Conservation (phyloP, 2,113 vertebrate species). For the Bungarus multicinctus region DNA sequence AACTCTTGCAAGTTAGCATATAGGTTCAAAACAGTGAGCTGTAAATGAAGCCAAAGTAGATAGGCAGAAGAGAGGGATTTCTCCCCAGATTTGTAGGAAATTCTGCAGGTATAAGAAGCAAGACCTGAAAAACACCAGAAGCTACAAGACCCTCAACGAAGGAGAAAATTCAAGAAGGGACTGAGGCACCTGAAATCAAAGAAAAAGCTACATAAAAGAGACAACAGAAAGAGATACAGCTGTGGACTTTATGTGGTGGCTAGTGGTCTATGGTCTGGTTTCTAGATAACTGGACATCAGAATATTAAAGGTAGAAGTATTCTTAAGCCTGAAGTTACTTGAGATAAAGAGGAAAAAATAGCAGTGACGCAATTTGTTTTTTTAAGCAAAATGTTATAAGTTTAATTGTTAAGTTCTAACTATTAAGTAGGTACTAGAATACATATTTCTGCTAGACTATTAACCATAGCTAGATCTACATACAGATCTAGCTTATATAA, state of each 20-base stretch:
- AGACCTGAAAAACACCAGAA: background rate
- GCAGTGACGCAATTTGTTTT: background rate
- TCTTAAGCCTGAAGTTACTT: background rate
- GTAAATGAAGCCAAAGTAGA: background rate
- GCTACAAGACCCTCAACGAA: background rate
- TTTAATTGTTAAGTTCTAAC: background rate
- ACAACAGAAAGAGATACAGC: background rate
- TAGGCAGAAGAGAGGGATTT: background rate
- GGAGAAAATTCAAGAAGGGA: background rate
- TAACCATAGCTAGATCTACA: background rate
- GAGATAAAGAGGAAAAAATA: background rate
- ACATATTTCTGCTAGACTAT: background rate
- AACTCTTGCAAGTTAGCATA: background rate
- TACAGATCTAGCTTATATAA: no score
- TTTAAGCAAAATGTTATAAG: background rate
- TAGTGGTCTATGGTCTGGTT: background rate
- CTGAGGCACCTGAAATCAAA: background rate
- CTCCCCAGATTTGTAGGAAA: background rate
- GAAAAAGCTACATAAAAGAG: background rate
- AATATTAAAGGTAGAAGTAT: background rate
- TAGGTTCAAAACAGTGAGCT: background rate
- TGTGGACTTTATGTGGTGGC: background rate
- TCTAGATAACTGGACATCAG: background rate
- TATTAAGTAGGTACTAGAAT: background rate
- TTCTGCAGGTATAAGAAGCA: background rate